A percentile compares a stretch with the other conserved stretches of the same genome.
Evolutionary conservation across 2,797 vertebrate species (phyloP).

Genomic region (Chaenodraco wilsoni): DNA sequence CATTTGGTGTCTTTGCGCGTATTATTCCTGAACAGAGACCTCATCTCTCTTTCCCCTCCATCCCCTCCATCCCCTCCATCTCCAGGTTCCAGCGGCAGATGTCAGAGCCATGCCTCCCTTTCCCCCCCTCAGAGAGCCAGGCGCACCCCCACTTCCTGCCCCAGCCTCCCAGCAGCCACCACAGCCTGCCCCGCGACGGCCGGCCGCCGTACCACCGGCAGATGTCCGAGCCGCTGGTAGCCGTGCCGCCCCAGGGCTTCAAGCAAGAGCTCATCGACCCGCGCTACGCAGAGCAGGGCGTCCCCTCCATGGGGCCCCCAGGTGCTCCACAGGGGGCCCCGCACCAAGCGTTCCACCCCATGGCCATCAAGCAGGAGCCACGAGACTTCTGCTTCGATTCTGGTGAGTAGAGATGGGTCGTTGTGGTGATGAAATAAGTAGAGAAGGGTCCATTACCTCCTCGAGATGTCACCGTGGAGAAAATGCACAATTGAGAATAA

Average conservation of each 20-base stretch:
- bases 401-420: conserved; percentile 81
- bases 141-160: conserved; percentile 85
- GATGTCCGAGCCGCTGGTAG: conserved; percentile 94
- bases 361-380: conserved; percentile 97
- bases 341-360: conserved; percentile 86
- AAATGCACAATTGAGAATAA: too few relatives aligned
- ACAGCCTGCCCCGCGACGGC: conserved; percentile 82
- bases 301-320: conserved; percentile 83
- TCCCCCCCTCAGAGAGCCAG: conserved; percentile 83
- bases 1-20: conserved; percentile 6
- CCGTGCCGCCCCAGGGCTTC: conserved; percentile 90
- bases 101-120: conserved; percentile 90
- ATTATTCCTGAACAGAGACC: background rate
- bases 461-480: background rate
- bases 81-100: conserved; percentile 95
- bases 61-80: conserved; percentile 7
- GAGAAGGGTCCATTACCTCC: background rate
- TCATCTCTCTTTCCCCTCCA: too few relatives aligned
- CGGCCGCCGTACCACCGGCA: conserved; percentile 93
- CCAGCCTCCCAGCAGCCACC: conserved; percentile 75
- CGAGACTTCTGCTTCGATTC: conserved; percentile 96
- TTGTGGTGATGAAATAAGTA: background rate
- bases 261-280: conserved; percentile 95
- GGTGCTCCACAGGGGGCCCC: conserved; percentile 76
- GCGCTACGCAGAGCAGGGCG: conserved; percentile 88